A percentile compares a stretch with the other conserved stretches of the same genome.
phyloP scores from a whole-genome alignment of 2,113 vertebrate genomes.

The Trochalopteron elliotii region DNA sequence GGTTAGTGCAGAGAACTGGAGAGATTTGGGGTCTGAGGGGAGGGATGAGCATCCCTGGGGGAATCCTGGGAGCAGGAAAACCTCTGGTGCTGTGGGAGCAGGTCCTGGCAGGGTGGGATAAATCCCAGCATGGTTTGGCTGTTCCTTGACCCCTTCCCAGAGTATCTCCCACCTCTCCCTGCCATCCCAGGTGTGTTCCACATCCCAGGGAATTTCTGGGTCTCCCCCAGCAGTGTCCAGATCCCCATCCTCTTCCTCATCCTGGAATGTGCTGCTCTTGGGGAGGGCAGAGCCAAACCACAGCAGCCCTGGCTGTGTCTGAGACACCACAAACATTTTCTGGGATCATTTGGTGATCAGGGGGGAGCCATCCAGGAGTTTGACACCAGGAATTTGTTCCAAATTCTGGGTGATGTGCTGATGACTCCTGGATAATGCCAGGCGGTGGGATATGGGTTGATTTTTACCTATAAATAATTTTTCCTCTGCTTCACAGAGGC shows the following conservation, averaged over 20 bases:
- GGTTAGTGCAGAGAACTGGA: background rate
- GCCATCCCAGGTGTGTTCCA: background rate
- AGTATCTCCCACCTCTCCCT: background rate
- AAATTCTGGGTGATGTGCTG: background rate
- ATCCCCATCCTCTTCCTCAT: background rate
- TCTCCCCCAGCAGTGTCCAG: too few relatives aligned
- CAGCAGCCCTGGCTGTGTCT: background rate
- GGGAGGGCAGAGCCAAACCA: background rate
- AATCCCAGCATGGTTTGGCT: background rate
- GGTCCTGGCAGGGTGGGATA: background rate
- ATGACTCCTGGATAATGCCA: background rate
- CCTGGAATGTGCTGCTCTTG: background rate
- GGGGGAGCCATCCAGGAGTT: background rate
- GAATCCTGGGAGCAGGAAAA: background rate
- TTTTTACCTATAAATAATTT: background rate
- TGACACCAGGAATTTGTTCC: constrained; percentile 15
- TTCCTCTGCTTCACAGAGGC: background rate
- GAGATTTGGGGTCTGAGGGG: background rate
- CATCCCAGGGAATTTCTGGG: background rate
- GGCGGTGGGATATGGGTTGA: background rate
- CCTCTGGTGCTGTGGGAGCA: background rate
- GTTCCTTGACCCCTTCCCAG: background rate
- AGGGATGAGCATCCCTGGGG: background rate
- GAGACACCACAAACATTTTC: background rate
- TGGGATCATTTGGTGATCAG: background rate